Conservation (phyloP, 2,888 invertebrate genomes). For the Limnephilus marmoratus region DNA sequence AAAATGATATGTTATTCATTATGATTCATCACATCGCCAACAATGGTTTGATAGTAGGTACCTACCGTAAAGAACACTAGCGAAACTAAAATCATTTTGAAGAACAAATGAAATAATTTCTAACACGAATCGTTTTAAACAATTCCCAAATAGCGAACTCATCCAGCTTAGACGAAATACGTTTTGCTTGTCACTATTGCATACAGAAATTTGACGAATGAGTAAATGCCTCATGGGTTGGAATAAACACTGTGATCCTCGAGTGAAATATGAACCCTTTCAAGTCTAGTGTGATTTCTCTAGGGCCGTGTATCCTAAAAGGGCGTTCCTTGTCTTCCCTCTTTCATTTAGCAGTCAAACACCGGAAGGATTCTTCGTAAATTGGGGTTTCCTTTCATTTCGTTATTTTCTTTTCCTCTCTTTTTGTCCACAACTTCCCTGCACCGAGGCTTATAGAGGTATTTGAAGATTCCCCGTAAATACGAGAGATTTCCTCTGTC, state of each 20-base stretch:
- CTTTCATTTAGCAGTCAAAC: slow-evolving; percentile 40
- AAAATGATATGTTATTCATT: background rate
- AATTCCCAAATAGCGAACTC: background rate
- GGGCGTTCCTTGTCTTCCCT: slow-evolving; percentile 30
- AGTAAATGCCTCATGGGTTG: background rate
- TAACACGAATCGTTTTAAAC: background rate
- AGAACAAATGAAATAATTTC: background rate
- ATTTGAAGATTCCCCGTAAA: slow-evolving; percentile 17
- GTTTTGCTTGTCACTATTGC: background rate
- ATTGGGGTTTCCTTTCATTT: slow-evolving; percentile 41
- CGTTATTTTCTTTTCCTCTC: background rate
- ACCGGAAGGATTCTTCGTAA: slow-evolving; percentile 26
- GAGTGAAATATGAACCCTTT: slow-evolving; percentile 19
- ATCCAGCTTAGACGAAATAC: background rate
- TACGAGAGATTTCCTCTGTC: slow-evolving; percentile 16
- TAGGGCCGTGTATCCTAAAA: slow-evolving; percentile 14
- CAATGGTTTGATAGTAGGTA: no score
- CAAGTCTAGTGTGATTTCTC: slow-evolving; percentile 18
- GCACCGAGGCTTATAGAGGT: background rate
- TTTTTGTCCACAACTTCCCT: background rate
- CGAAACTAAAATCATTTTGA: no score
- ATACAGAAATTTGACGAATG: background rate
- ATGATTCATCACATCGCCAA: background rate
- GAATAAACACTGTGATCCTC: slow-evolving; percentile 7
- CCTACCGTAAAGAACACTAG: no score